These are phyloP conservation scores for Varecia variegata DNA, from an alignment of 2,797 vertebrate genomes.

Conservation along the genomic window DNA sequence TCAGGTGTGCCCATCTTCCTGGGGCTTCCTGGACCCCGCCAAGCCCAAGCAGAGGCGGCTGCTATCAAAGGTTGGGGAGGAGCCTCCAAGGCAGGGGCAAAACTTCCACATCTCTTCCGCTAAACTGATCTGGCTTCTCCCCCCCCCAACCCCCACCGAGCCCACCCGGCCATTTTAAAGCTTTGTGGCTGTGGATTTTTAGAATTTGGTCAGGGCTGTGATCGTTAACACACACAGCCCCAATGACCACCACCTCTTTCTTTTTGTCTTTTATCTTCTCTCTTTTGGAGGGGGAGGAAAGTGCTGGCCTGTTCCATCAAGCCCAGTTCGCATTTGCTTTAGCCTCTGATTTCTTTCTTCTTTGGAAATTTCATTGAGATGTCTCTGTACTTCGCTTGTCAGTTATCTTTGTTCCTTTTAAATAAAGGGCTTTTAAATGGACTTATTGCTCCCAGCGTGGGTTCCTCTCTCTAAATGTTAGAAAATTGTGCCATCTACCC, in stretches of 20 bases:
- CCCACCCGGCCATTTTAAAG: neutral
- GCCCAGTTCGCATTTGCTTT: slow-evolving; percentile 74
- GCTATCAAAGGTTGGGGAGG: neutral
- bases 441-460: slow-evolving; percentile 89
- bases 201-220: slow-evolving; percentile 37
- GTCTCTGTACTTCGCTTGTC: slow-evolving; percentile 89
- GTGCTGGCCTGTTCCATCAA: slow-evolving; percentile 73
- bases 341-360: slow-evolving; percentile 82
- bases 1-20: neutral
- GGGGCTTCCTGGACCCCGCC: neutral
- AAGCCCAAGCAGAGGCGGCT: neutral
- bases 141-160: neutral
- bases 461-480: slow-evolving; percentile 95
- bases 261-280: slow-evolving; percentile 70
- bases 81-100: neutral
- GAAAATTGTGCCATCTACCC: slow-evolving; percentile 99
- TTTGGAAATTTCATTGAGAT: slow-evolving; percentile 90
- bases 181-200: neutral
- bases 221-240: neutral
- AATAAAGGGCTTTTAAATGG: slow-evolving; percentile 92
- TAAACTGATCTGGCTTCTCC: neutral
- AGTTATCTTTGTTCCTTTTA: slow-evolving; percentile 91
- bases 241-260: neutral
- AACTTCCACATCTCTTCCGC: neutral
- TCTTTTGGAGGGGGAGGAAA: neutral